phyloP scores from a whole-genome alignment of 2,888 invertebrate genomes.

The Hemicrepidius hirtus region DNA sequence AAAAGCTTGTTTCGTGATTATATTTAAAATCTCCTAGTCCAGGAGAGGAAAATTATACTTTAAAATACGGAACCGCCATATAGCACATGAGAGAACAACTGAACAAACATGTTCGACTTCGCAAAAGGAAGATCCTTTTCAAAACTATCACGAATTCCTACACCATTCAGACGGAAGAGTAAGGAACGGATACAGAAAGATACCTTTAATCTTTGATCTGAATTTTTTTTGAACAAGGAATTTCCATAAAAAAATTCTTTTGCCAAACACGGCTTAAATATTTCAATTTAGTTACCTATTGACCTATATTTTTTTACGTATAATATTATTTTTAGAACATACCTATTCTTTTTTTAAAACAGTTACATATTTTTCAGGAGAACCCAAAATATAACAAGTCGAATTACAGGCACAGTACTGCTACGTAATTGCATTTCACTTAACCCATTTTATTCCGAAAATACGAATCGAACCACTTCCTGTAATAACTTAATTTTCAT shows the following conservation, averaged over 20 bases:
- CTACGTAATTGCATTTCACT: no score
- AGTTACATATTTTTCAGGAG: no score
- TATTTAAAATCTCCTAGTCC: slow-evolving; percentile 33
- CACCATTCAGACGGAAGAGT: slow-evolving; percentile 1
- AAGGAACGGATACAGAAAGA: not conserved
- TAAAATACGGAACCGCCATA: slow-evolving; percentile 27
- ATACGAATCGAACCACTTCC: no score
- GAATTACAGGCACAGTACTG: no score
- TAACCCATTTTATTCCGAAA: no score
- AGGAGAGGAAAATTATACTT: slow-evolving; percentile 25
- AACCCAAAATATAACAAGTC: no score
- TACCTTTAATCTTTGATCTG: slow-evolving; percentile 10
- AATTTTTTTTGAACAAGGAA: not conserved
- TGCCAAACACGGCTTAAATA: not conserved
- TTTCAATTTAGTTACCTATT: not conserved
- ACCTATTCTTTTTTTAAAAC: no score
- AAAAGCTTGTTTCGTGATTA: slow-evolving; percentile 39
- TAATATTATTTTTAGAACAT: no score
- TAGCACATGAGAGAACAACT: slow-evolving; percentile 28
- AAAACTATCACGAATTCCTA: not conserved
- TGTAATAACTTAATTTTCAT: no score
- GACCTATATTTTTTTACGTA: not conserved
- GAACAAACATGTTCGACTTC: slow-evolving; percentile 36
- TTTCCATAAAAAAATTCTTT: not conserved
- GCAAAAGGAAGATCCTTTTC: slow-evolving; percentile 11